Evolutionary conservation across 2,888 invertebrate species (phyloP).

Genomic region (Ophion costatus): DNA sequence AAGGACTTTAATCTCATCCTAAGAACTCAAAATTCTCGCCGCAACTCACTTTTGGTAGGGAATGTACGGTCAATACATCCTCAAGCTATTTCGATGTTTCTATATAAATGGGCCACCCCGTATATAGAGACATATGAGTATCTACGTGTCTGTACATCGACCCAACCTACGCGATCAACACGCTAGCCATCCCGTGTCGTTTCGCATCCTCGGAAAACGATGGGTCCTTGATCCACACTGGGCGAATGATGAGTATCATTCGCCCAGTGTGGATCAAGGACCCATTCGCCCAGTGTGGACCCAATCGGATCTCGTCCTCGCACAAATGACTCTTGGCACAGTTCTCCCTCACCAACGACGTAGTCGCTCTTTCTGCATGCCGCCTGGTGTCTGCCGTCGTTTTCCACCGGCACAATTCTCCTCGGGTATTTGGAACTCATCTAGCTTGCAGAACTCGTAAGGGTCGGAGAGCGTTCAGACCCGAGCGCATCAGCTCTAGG

Average conservation of each 20-base stretch:
- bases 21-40: too few relatives aligned
- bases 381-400: conserved; percentile 16
- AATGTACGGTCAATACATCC: too few relatives aligned
- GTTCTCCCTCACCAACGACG: conserved; percentile 22
- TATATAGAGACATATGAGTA: background rate
- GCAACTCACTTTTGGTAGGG: too few relatives aligned
- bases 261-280: too few relatives aligned
- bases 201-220: conserved; percentile 7
- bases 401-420: conserved; percentile 49
- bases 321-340: conserved; percentile 27
- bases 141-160: background rate
- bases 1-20: too few relatives aligned
- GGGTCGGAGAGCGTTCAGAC: conserved; percentile 5
- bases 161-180: background rate
- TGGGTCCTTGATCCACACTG: conserved; percentile 5
- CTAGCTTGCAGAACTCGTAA: conserved; percentile 66
- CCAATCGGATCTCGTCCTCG: conserved; percentile 18
- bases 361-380: conserved; percentile 9
- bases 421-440: conserved; percentile 70
- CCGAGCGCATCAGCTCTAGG: conserved; percentile 9
- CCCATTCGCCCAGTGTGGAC: too few relatives aligned
- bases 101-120: background rate
- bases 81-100: background rate
- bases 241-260: background rate
- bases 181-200: conserved; percentile 1